phyloP scores from a whole-genome alignment of 37 sponge, comb jelly and placozoan genomes.

The Petrosia ficiformis region DNA sequence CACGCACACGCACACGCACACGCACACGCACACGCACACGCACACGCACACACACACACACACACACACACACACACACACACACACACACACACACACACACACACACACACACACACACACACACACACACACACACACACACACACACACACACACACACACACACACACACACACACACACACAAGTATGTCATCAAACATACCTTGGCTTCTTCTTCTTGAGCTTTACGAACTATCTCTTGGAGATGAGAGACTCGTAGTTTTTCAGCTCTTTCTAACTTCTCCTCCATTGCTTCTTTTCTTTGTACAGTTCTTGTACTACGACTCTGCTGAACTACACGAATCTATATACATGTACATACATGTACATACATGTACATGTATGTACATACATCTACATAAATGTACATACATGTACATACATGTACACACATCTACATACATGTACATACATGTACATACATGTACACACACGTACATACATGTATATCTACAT shows the following conservation, averaged over 20 bases:
- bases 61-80: conserved; percentile 25
- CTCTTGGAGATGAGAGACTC: conserved; percentile 72
- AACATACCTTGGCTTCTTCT: conserved; percentile 77
- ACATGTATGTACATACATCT: neutral
- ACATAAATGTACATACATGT: neutral
- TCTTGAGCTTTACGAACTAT: conserved; percentile 81
- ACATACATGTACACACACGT: conserved; percentile 13
- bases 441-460: conserved; percentile 12
- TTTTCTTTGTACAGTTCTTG: conserved; percentile 31
- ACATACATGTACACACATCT: conserved; percentile 26
- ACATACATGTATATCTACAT: neutral
- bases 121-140: conserved; percentile 1
- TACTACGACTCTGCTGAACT: conserved; percentile 42
- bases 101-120: neutral
- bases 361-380: neutral
- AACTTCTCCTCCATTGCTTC: conserved; percentile 65
- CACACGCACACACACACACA: conserved; percentile 27
- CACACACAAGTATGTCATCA: neutral
- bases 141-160: conserved; percentile 8
- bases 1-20: neutral
- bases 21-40: conserved; percentile 4
- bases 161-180: no score
- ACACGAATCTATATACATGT: conserved; percentile 32
- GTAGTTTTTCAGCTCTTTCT: conserved; percentile 66
- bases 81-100: conserved; percentile 16